These are phyloP conservation scores for Elephantulus edwardii DNA, from an alignment of 2,113 vertebrate species.

Conservation along the genomic window DNA sequence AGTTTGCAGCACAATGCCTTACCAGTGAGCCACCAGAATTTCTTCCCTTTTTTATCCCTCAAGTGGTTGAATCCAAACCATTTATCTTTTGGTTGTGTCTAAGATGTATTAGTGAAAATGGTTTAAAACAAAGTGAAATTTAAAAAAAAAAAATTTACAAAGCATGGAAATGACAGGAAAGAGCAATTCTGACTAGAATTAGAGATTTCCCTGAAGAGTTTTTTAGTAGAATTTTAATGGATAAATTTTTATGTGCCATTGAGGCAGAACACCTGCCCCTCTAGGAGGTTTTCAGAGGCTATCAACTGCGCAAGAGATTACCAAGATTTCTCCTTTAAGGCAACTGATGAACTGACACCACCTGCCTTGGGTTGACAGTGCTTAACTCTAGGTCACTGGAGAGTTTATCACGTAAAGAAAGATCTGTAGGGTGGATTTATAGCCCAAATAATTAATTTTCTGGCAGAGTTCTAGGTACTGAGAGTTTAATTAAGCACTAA, in stretches of 20 bases:
- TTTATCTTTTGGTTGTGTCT: too few species aligned
- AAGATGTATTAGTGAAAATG: constrained; percentile 8
- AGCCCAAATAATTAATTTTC: neutral
- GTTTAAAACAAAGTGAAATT: constrained; percentile 42
- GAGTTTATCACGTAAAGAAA: constrained; percentile 38
- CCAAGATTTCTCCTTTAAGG: too few species aligned
- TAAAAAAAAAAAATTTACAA: neutral
- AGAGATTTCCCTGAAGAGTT: neutral
- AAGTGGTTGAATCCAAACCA: too few species aligned
- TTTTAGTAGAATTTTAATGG: neutral
- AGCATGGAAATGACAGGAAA: constrained; percentile 4
- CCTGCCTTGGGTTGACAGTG: too few species aligned
- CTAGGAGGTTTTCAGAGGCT: too few species aligned
- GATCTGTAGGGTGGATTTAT: neutral
- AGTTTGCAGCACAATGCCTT: too few species aligned
- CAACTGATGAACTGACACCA: too few species aligned
- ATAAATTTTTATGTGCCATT: constrained; percentile 8
- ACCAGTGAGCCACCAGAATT: too few species aligned
- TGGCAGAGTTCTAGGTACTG: constrained; percentile 7
- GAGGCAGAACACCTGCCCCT: too few species aligned
- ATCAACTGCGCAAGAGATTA: too few species aligned
- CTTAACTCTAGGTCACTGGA: too few species aligned
- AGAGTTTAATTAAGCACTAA: constrained; percentile 19
- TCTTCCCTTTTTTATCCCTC: too few species aligned
- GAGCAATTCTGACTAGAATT: constrained; percentile 38